Base-by-base conservation (phyloP, 1,140 invertebrate genomes). In the Drosophila funebris region DNA sequence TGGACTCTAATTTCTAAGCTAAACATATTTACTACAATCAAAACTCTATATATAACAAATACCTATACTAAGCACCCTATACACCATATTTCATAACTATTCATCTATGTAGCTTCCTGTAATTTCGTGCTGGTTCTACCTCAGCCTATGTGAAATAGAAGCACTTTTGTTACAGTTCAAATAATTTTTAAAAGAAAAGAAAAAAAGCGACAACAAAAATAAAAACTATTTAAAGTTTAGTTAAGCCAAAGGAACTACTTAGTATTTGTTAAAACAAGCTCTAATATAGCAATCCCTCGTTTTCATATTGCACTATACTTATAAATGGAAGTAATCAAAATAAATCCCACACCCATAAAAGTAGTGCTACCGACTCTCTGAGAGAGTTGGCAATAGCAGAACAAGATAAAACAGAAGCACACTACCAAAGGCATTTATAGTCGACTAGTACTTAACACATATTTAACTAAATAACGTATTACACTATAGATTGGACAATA, bases 151-250 rank as follows among this genome's bases (percentile, higher is more conserved):
- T 67, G 53, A 57, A 71, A 66, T 72, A 61, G 48, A 80, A 78
- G 74, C 82, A 81, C 82, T 81, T 87, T 87, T 87, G 81, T 85
- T 87, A 85, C 82, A 85, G 82, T 85, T 85, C 82, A 85, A 84
- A 84, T 74, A 66, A 80, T 72, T 73, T 76, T 74, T 57, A 56
- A 36, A 57, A 18, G 29, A 18, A 41, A 41, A 41, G 14, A 16
- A 41, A 8, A 18, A 18, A 41, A 4, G 27, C 8, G 8, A 27
- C 9, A 27, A 44, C 4, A 8, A 29, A 52, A 48, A 16, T 0
- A 41, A 69, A 44, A 50, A 46, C 33, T 43, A 73, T 72, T 84
- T 79, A 63, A 74, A 48, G 37, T 76, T 71, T 67, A 76, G 57
- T 82, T 82, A 85, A 77, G 77, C 27, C 46, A 53, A 53, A 37